A percentile compares a stretch with the other conserved stretches of the same genome.
These are phyloP conservation scores for Acanthopleura granulata DNA, from an alignment of 2,888 invertebrate species.

Conservation along the genomic window DNA sequence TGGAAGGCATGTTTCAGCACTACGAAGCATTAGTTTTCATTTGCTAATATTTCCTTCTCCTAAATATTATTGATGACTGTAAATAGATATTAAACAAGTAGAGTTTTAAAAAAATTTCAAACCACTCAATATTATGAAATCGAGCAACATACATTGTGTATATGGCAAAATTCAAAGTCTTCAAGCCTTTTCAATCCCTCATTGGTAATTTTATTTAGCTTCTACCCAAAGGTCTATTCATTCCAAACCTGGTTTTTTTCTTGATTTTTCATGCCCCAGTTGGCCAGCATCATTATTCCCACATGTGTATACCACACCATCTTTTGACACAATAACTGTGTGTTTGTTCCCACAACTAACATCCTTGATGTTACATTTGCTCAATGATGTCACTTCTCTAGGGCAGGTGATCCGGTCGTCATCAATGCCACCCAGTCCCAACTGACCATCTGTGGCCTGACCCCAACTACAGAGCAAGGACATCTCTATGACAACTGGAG, in stretches of 20 bases:
- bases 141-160: no score
- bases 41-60: no score
- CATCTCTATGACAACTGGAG: no score
- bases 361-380: conserved; percentile 43
- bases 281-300: conserved; percentile 95
- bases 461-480: conserved; percentile 76
- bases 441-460: conserved; percentile 81
- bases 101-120: no score
- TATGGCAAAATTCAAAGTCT: no score
- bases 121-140: no score
- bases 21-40: no score
- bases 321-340: conserved; percentile 81
- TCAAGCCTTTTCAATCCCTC: no score
- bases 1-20: no score
- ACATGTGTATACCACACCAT: conserved; percentile 89
- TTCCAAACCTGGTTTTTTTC: conserved; percentile 70
- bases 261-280: conserved; percentile 78
- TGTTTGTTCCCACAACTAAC: conserved; percentile 86
- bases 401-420: conserved; percentile 76
- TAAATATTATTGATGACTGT: no score
- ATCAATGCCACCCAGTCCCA: conserved; percentile 84
- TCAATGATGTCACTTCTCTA: conserved; percentile 62
- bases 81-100: no score
- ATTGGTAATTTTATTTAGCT: no score
- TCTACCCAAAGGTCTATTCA: neutral